Evolutionary conservation across 1,140 invertebrate species (phyloP).

Genomic region (Samia ricini): DNA sequence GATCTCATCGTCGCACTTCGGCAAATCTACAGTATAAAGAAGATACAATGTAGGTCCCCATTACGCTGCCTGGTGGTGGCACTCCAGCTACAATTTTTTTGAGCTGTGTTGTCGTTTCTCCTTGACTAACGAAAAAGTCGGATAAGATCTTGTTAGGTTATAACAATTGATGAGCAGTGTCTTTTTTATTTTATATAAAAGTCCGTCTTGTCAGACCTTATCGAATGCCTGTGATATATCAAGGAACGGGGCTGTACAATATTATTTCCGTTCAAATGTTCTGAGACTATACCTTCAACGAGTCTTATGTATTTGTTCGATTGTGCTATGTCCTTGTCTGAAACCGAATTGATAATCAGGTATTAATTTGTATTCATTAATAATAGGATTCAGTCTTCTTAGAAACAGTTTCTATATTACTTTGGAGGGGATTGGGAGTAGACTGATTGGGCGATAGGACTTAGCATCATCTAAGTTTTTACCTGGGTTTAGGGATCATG

Average conservation of each 20-base stretch:
- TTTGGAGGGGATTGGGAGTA: neutral
- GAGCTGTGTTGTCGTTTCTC: too few relatives aligned
- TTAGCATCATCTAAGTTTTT: neutral
- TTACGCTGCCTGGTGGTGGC: too few relatives aligned
- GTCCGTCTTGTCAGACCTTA: neutral
- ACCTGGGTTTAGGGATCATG: neutral
- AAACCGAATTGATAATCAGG: conserved; percentile 4
- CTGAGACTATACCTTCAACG: conserved; percentile 1
- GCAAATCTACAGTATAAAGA: too few relatives aligned
- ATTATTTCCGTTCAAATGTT: neutral
- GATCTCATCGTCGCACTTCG: too few relatives aligned
- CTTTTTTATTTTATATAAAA: conserved; percentile 6
- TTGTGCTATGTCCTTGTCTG: neutral
- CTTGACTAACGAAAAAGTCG: too few relatives aligned
- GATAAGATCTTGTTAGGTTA: too few relatives aligned
- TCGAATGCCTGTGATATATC: too few relatives aligned
- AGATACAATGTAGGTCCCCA: too few relatives aligned
- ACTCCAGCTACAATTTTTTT: too few relatives aligned
- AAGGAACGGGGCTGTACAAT: conserved; percentile 1
- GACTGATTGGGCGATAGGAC: conserved; percentile 6
- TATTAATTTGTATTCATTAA: neutral
- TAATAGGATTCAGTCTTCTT: neutral
- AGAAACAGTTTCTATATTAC: neutral
- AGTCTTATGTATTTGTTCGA: conserved; percentile 7
- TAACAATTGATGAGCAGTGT: too few relatives aligned